These are phyloP conservation scores for Oegoconia quadripuncta DNA, from an alignment of 2,888 invertebrate species.

Conservation along the genomic window DNA sequence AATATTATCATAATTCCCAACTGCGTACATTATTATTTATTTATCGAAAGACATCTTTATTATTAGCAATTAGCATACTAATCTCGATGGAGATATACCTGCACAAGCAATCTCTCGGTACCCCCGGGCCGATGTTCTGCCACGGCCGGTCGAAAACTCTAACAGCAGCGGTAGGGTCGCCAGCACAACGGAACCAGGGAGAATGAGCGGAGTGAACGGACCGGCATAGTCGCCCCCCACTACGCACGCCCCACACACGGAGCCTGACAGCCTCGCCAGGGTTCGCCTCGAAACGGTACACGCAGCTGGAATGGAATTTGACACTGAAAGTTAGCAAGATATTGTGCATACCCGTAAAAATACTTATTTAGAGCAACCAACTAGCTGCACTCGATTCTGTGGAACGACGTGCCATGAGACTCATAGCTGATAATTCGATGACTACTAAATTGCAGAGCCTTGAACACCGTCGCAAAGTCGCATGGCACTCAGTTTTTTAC, in stretches of 20 bases:
- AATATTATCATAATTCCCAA: too few species aligned
- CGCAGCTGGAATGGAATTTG: slow-evolving; percentile 86
- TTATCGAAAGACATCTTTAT: too few species aligned
- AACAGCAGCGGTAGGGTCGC: slow-evolving; percentile 83
- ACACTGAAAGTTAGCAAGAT: too few species aligned
- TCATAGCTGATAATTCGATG: too few species aligned
- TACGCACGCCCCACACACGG: slow-evolving; percentile 85
- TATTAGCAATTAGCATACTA: too few species aligned
- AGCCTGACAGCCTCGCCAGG: slow-evolving; percentile 89
- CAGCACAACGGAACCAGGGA: slow-evolving; percentile 84
- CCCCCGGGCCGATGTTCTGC: slow-evolving; percentile 77
- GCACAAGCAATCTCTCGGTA: slow-evolving; percentile 90
- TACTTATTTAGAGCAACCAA: too few species aligned
- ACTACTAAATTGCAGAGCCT: too few species aligned
- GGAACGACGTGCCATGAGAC: too few species aligned
- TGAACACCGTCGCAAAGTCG: too few species aligned
- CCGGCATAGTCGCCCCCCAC: slow-evolving; percentile 78
- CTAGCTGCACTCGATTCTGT: too few species aligned
- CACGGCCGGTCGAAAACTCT: slow-evolving; percentile 89
- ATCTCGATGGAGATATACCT: slow-evolving; percentile 57
- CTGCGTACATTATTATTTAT: background rate
- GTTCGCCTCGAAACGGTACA: slow-evolving; percentile 92
- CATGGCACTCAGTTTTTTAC: too few species aligned
- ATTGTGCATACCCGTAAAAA: too few species aligned
- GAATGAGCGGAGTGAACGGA: slow-evolving; percentile 82